Base-by-base conservation (phyloP, 1,140 invertebrate species). In the Leptinotarsa lineolata region DNA sequence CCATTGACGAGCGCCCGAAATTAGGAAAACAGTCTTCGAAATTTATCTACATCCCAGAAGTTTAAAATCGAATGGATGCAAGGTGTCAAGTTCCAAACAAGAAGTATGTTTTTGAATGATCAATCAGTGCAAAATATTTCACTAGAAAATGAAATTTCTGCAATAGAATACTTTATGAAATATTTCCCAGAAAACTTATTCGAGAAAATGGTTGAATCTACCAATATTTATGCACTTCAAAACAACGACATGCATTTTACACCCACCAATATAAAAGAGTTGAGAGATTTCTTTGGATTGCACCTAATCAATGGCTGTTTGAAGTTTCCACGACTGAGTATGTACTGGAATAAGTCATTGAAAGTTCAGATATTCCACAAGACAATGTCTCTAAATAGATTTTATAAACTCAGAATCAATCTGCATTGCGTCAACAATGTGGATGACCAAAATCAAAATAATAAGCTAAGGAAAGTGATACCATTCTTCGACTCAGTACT, bases 131-230 rank as follows among this genome's bases (percentile, higher is more conserved):
- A 30, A 6, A 30, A 30, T 30, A 6, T 30, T 6, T 30, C 24
- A 30, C 24, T 30, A 6, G 24, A 63, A 63, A 63, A 61, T n/a
- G 18, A 61, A 61, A 61, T 61, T 61, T 61, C n/a, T 61, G 11
- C 60, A 61, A 61, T 24, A 24, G 24, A 24, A 24, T 61, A 6
- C 21, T 61, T 22, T 22, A 48, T 48, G 46, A 48, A 48, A 48
- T 48, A 48, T 48, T 48, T 48, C 46, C 46, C 46, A 48, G 46
- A 48, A n/a, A 48, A 48, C 13, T 48, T 16, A 48, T 48, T 48
- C 46, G n/a, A 48, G 13, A 48, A 48, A 48, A 48, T 48, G 13
- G n/a, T 48, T 12, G 46, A 48, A n/a, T 48, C 8, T 48, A 48
- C 46, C 46, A 48, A 48, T 48, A 48, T 48, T 16, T 48, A 48